Conservation (phyloP, 2,797 vertebrate species). For the Iguana delicatissima region DNA sequence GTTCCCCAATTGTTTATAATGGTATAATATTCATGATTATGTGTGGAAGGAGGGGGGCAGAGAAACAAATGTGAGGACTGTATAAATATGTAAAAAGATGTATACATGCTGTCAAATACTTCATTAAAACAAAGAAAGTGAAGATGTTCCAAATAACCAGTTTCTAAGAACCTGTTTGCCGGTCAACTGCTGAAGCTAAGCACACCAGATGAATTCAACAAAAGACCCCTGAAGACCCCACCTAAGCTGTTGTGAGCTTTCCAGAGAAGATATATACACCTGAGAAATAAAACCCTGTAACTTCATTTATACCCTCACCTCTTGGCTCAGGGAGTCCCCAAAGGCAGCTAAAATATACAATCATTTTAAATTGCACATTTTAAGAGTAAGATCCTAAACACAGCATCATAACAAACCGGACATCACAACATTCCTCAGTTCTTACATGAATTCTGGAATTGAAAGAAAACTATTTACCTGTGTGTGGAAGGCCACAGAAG, state of each 20-base stretch:
- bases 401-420: not conserved
- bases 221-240: not conserved
- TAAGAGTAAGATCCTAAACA: not conserved
- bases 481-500: slow-evolving; percentile 95
- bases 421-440: not conserved
- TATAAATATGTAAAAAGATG: too few relatives aligned
- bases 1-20: not conserved
- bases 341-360: not conserved
- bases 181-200: not conserved
- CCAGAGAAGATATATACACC: too few relatives aligned
- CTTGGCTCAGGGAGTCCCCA: not conserved
- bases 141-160: not conserved
- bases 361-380: not conserved
- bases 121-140: not conserved
- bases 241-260: not conserved
- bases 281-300: not conserved
- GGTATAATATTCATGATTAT: too few relatives aligned
- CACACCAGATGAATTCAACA: too few relatives aligned
- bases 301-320: not conserved
- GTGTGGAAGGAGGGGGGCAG: too few relatives aligned
- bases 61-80: too few relatives aligned
- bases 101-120: not conserved
- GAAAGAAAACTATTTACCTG: slow-evolving; percentile 80
- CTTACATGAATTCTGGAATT: not conserved
- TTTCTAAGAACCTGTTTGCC: not conserved